Conservation (phyloP, 1,140 invertebrate genomes). For the Brachystomella parvula region DNA sequence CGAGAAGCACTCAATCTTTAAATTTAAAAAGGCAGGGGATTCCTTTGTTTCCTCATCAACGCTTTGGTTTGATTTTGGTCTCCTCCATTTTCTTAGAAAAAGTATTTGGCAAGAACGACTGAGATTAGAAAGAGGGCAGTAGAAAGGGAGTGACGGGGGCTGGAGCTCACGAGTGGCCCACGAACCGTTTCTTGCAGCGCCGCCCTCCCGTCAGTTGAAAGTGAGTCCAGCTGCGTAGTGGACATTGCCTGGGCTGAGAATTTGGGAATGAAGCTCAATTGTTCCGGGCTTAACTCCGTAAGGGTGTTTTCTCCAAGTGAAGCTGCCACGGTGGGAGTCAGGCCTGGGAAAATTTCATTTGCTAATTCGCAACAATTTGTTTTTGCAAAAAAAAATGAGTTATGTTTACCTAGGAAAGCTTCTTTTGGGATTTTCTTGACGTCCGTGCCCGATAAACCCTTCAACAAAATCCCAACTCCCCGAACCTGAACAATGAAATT, state of each 20-base stretch:
- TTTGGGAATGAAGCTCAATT: conserved; percentile 25
- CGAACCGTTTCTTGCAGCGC: conserved; percentile 9
- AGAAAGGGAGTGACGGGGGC: neutral
- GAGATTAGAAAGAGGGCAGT: neutral
- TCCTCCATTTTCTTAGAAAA: neutral
- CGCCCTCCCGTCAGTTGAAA: conserved; percentile 10
- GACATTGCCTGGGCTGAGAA: conserved; percentile 29
- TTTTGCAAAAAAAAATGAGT: neutral
- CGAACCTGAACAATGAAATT: conserved; percentile 9
- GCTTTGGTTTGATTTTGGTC: neutral
- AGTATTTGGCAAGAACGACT: neutral
- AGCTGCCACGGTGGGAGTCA: conserved; percentile 24
- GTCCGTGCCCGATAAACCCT: conserved; percentile 8
- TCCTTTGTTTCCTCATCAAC: neutral
- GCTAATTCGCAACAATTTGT: neutral
- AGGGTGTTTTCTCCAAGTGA: conserved; percentile 9
- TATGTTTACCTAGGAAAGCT: conserved; percentile 22
- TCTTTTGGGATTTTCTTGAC: conserved; percentile 25
- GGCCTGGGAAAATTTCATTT: conserved; percentile 21
- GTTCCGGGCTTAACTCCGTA: conserved; percentile 13
- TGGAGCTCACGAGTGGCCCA: conserved; percentile 7
- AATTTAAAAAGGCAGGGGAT: neutral
- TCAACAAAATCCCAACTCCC: conserved; percentile 24
- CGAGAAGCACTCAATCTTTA: neutral
- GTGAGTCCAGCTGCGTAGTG: conserved; percentile 9